Evolutionary conservation across 2,797 vertebrate genomes (phyloP).

Genomic region (Macropodus opercularis): DNA sequence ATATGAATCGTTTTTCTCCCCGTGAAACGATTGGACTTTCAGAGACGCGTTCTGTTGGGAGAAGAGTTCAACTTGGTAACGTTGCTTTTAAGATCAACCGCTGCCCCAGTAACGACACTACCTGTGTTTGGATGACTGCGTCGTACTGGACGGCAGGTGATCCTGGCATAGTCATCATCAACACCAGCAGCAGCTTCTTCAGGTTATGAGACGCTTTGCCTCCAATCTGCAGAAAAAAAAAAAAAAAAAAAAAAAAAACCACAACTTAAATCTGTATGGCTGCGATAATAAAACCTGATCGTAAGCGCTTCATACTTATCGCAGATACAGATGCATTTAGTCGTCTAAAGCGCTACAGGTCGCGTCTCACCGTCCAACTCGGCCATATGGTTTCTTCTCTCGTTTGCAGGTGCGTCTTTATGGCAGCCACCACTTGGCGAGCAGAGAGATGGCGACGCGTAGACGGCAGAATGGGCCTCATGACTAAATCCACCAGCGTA

Average conservation of each 20-base stretch:
- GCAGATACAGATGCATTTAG: too few species aligned
- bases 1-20: neutral
- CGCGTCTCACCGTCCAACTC: conserved; percentile 77
- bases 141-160: conserved; percentile 75
- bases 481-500: conserved; percentile 75
- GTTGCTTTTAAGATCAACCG: neutral
- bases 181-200: conserved; percentile 75
- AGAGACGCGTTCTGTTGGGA: conserved; percentile 35
- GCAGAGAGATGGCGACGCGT: conserved; percentile 56
- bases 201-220: conserved; percentile 59
- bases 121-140: conserved; percentile 62
- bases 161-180: conserved; percentile 83
- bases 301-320: too few species aligned
- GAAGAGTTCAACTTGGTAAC: neutral
- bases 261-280: too few species aligned
- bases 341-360: neutral
- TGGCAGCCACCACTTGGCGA: conserved; percentile 63
- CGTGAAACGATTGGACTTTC: neutral
- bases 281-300: too few species aligned
- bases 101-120: conserved; percentile 30
- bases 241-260: too few species aligned
- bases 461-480: conserved; percentile 71
- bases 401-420: conserved; percentile 67
- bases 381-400: conserved; percentile 60
- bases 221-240: conserved; percentile 65